Conservation (phyloP, 2,113 vertebrate genomes). For the Mesocricetus auratus region DNA sequence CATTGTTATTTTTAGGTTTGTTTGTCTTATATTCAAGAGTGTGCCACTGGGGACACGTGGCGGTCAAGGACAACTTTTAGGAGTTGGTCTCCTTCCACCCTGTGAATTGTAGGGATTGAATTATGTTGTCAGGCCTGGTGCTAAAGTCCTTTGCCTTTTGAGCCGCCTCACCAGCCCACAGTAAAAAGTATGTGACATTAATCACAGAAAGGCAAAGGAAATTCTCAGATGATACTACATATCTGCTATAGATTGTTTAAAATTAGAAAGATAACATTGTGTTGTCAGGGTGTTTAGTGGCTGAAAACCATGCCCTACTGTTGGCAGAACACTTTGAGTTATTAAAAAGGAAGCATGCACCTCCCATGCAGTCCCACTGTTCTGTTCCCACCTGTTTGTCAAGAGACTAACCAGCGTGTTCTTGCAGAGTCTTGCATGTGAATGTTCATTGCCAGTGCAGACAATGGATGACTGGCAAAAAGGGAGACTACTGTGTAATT, state of each 20-base stretch:
- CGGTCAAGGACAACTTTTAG: neutral
- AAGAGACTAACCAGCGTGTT: neutral
- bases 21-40: neutral
- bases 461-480: neutral
- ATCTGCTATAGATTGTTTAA: neutral
- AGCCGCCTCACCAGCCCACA: neutral
- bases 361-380: neutral
- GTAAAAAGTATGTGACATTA: neutral
- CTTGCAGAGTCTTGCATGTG: neutral
- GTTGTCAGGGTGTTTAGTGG: neutral
- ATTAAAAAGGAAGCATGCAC: neutral
- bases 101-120: neutral
- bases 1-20: neutral
- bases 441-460: neutral
- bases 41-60: neutral
- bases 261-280: neutral
- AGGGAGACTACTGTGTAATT: neutral
- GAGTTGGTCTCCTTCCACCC: neutral
- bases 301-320: neutral
- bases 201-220: conserved; percentile 7
- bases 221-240: neutral
- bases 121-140: neutral
- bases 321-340: neutral
- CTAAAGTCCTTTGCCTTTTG: neutral
- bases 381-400: neutral